Conservation (phyloP, 2,888 invertebrate species). For the Lasius fuliginosus region DNA sequence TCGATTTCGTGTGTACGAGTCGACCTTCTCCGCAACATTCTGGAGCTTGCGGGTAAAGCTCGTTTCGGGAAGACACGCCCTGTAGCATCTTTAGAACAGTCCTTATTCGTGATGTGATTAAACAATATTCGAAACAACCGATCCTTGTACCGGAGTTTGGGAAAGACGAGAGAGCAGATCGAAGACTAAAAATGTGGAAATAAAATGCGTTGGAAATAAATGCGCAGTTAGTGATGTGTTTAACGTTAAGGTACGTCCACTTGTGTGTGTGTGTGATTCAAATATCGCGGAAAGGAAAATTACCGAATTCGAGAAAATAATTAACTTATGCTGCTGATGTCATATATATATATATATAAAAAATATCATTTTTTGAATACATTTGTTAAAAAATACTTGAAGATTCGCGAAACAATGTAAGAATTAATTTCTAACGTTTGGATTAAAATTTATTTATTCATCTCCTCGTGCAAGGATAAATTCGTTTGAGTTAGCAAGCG, state of each 20-base stretch:
- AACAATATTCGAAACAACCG: constrained; percentile 1
- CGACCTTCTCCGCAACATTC: constrained; percentile 2
- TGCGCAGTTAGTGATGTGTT: not conserved
- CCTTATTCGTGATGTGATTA: not conserved
- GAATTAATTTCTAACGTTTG: not conserved
- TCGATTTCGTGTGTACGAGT: constrained; percentile 32
- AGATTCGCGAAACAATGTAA: not conserved
- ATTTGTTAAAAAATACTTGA: not conserved
- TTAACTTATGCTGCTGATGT: not conserved
- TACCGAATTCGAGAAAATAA: not conserved
- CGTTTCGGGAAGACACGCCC: constrained; percentile 28
- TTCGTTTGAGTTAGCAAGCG: not conserved
- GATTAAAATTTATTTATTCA: not conserved
- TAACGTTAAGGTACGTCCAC: constrained; percentile 11
- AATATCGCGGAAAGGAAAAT: not conserved
- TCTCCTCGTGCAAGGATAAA: not conserved
- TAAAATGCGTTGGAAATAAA: constrained; percentile 35
- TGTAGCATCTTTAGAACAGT: not conserved
- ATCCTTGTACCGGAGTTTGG: not conserved
- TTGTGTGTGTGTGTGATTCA: not conserved
- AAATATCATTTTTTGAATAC: not conserved
- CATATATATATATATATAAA: not conserved
- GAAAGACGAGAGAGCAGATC: not conserved
- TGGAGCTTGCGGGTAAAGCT: not conserved
- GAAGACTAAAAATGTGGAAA: not conserved